Percentiles rank a stretch among this genome's conserved stretches.
Evolutionary conservation across 2,113 vertebrate species (phyloP).

Genomic region (Tetrax tetrax): DNA sequence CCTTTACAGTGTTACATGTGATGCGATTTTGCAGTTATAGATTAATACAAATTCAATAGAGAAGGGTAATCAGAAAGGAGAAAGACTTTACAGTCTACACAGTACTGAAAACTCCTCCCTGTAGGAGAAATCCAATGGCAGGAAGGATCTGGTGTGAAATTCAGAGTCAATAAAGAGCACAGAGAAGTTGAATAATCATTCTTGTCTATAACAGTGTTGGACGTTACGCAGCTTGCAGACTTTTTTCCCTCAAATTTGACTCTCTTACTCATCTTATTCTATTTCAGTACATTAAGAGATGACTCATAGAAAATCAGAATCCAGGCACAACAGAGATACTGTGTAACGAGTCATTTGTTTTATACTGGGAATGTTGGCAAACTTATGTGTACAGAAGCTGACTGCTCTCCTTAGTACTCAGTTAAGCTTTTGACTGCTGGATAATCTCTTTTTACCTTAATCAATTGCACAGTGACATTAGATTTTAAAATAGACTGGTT

Average conservation of each 20-base stretch:
- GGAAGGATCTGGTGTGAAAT: not conserved
- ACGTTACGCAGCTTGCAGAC: not conserved
- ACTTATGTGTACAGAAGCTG: not conserved
- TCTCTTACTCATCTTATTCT: conserved; percentile 55
- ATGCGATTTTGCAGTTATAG: not conserved
- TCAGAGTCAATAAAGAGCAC: not conserved
- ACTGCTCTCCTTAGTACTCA: not conserved
- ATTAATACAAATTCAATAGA: not conserved
- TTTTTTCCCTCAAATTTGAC: conserved; percentile 32
- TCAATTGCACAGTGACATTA: not conserved
- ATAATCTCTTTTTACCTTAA: conserved; percentile 9
- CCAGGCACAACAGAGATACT: conserved; percentile 45
- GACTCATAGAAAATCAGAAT: conserved; percentile 31
- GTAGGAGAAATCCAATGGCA: not conserved
- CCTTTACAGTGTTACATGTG: not conserved
- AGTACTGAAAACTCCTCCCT: not conserved
- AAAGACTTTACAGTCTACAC: not conserved
- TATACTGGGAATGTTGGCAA: conserved; percentile 24
- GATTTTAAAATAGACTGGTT: not conserved
- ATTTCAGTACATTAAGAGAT: conserved; percentile 46
- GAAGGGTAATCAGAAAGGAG: not conserved
- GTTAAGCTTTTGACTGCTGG: not conserved
- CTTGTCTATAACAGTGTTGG: not conserved
- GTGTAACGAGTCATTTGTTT: conserved; percentile 29
- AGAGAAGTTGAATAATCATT: not conserved